Conservation (phyloP, 2,888 invertebrate genomes). For the Bibio marci region DNA sequence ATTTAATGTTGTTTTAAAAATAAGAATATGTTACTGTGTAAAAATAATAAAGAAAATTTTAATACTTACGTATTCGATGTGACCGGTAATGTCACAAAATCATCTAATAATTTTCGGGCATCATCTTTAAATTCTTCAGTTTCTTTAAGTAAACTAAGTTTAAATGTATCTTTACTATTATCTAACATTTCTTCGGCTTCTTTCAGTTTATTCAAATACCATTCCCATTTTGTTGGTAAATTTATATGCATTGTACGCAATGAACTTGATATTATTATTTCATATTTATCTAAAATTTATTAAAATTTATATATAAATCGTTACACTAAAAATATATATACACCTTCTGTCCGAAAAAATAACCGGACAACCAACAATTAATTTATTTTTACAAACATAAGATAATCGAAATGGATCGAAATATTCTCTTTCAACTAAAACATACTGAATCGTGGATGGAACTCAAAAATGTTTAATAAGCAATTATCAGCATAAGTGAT, state of each 20-base stretch:
- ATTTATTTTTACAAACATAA: conserved; percentile 31
- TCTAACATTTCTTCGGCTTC: conserved; percentile 59
- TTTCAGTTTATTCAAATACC: conserved; percentile 48
- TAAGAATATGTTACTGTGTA: neutral
- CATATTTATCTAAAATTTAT: conserved; percentile 59
- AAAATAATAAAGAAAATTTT: conserved; percentile 1
- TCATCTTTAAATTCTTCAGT: conserved; percentile 56
- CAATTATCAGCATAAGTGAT: too few relatives aligned
- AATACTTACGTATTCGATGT: conserved; percentile 32
- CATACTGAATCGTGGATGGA: too few relatives aligned
- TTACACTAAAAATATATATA: too few relatives aligned
- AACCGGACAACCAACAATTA: conserved; percentile 1
- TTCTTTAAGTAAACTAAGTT: conserved; percentile 48
- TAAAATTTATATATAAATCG: conserved; percentile 1
- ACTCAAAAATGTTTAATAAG: too few relatives aligned
- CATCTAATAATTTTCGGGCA: conserved; percentile 45
- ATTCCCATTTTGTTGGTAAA: conserved; percentile 37
- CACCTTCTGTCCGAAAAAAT: neutral
- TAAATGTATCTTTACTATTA: conserved; percentile 54
- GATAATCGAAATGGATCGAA: conserved; percentile 52
- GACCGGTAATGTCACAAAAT: conserved; percentile 52
- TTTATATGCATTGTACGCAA: conserved; percentile 16
- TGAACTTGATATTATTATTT: conserved; percentile 40
- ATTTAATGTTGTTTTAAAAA: too few relatives aligned
- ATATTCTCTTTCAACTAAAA: neutral